Percentiles rank a stretch among this genome's conserved stretches.
Conservation (phyloP, 2,888 invertebrate species). For the Lepetodrilus schrolli region DNA sequence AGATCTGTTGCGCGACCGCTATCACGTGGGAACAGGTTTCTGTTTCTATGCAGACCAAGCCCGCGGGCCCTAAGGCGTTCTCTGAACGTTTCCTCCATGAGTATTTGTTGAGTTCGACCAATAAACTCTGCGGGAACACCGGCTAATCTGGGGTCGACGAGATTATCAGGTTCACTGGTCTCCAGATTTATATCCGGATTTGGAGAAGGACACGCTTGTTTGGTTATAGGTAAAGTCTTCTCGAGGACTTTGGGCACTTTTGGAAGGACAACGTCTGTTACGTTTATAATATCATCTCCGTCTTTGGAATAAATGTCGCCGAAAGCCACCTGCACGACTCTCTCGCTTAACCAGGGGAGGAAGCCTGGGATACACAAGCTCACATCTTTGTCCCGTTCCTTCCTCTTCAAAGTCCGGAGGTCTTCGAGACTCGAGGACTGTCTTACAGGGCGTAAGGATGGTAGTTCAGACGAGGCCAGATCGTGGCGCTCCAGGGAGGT, state of each 20-base stretch:
- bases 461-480: background rate
- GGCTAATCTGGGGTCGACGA: background rate
- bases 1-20: background rate
- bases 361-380: background rate
- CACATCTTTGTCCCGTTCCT: background rate
- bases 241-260: background rate
- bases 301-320: background rate
- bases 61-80: background rate
- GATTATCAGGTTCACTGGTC: too few species aligned
- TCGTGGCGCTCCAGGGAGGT: constrained; percentile 8
- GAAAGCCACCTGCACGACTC: background rate
- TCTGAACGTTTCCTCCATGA: constrained; percentile 11
- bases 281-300: background rate
- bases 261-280: background rate
- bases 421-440: constrained; percentile 14
- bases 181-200: background rate
- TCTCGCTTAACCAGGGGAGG: background rate
- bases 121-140: background rate
- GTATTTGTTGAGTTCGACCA: background rate
- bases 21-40: background rate
- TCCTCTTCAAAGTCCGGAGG: background rate
- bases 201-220: background rate
- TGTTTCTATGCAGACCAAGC: background rate
- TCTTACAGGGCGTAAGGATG: background rate
- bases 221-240: background rate